Percentiles rank a stretch among this genome's conserved stretches.
Conservation (phyloP, 2,888 invertebrate species). For the Apocheima hispidaria region DNA sequence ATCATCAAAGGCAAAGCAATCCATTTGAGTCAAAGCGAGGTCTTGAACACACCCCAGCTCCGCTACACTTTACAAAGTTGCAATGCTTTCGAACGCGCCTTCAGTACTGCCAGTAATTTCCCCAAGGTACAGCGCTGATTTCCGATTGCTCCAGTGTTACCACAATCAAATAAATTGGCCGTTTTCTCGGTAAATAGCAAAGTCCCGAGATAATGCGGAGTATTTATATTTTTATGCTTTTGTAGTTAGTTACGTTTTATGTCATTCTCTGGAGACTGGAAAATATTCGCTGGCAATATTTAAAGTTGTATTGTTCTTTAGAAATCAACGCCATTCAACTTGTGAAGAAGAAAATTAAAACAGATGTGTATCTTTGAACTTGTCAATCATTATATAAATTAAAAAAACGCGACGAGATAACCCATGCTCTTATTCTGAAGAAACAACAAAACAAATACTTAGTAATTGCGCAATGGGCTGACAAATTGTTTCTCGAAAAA, state of each 20-base stretch:
- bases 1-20: constrained; percentile 20
- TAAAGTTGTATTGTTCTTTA: not conserved
- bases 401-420: too few species aligned
- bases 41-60: constrained; percentile 15
- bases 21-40: constrained; percentile 33
- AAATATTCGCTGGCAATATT: constrained; percentile 14
- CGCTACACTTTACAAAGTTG: constrained; percentile 38
- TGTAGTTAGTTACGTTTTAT: constrained; percentile 28
- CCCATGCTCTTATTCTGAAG: too few species aligned
- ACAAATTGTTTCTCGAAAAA: too few species aligned
- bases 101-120: constrained; percentile 66
- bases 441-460: too few species aligned
- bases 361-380: too few species aligned
- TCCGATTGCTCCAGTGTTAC: constrained; percentile 61
- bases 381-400: too few species aligned
- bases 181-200: constrained; percentile 57
- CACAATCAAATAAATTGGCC: constrained; percentile 67
- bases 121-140: constrained; percentile 66
- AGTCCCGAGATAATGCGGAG: constrained; percentile 43
- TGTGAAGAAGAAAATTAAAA: not conserved
- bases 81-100: constrained; percentile 38
- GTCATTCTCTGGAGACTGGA: constrained; percentile 1
- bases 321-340: not conserved
- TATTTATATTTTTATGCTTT: constrained; percentile 39
- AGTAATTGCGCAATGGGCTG: not conserved